Base-by-base conservation (phyloP, 2,797 vertebrate species). In the Cirrhinus mrigala region DNA sequence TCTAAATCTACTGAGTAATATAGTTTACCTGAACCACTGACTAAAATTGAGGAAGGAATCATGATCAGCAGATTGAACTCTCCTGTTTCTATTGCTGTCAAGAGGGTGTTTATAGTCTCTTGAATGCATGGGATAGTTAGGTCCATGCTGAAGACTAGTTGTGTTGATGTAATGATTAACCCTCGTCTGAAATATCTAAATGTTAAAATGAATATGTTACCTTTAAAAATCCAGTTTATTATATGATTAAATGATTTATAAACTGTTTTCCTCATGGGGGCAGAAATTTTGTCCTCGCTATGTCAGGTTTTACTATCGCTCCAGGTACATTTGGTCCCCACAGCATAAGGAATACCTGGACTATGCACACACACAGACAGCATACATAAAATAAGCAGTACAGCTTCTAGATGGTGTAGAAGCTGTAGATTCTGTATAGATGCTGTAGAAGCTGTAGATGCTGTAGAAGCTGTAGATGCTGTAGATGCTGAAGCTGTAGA, bases 1-100 rank as follows among this genome's bases (percentile, higher is more conserved):
- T 29, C 1, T 74, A 29, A 24, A n/a, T 48, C 44, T 29, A 18
- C 4, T 8, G 3, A 1, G 24, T 74, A 24, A 29, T 20, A 40
- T n/a, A 46, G 16, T 6, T 82, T 73, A 73, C 80, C 15, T 58
- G 79, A n/a, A 40, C 11, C 69, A 24, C 22, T 82, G n/a, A 82
- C 18, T 29, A 3, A 24, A 60, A 82, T 14, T 58, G 69, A 82
- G 3, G 1, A 0, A 22, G 68, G 37, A 46, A 46, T 33, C 71
- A 73, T 48, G 0, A 73, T 83, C 12, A 83, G 56, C 1, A 3
- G 7, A n/a, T 10, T 50, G 24, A 62, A 1, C 0, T 2, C 6
- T 52, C 56, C 54, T 33, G 12, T 10, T 10, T 1, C 3, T 0
- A 16, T 7, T 64, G 81, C 70, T 1, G 3, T 24, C 20, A 50